Conservation (phyloP, 2,113 vertebrate species). For the Esox niger region DNA sequence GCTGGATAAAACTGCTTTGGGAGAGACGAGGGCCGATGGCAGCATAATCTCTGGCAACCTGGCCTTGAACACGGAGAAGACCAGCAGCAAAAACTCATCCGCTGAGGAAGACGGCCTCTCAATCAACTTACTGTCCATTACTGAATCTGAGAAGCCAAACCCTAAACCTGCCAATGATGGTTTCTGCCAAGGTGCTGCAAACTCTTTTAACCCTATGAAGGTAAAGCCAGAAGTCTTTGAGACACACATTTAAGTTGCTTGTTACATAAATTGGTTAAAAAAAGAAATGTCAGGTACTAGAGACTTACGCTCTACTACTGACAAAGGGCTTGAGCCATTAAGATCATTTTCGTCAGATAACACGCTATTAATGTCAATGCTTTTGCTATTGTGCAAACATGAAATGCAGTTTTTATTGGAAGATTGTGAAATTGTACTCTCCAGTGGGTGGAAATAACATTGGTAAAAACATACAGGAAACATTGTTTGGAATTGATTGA, state of each 20-base stretch:
- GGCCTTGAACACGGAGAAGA: constrained; percentile 7
- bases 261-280: neutral
- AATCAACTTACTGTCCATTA: constrained; percentile 51
- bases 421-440: too few species aligned
- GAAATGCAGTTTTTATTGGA: neutral
- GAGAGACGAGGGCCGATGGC: neutral
- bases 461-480: too few species aligned
- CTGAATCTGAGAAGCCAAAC: constrained; percentile 40
- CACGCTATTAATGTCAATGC: too few species aligned
- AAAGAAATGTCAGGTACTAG: too few species aligned
- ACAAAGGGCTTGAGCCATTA: neutral
- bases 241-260: constrained; percentile 53
- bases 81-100: constrained; percentile 12
- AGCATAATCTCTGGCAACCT: constrained; percentile 12
- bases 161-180: constrained; percentile 4
- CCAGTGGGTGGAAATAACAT: too few species aligned
- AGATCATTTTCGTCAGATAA: too few species aligned
- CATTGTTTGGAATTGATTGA: too few species aligned
- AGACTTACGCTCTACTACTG: neutral
- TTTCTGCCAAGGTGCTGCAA: constrained; percentile 8
- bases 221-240: constrained; percentile 32
- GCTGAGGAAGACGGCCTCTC: constrained; percentile 11
- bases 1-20: constrained; percentile 17
- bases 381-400: neutral
- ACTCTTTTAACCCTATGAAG: constrained; percentile 21